Base-by-base conservation (phyloP, 2,113 vertebrate genomes). In the Pteropus alecto region DNA sequence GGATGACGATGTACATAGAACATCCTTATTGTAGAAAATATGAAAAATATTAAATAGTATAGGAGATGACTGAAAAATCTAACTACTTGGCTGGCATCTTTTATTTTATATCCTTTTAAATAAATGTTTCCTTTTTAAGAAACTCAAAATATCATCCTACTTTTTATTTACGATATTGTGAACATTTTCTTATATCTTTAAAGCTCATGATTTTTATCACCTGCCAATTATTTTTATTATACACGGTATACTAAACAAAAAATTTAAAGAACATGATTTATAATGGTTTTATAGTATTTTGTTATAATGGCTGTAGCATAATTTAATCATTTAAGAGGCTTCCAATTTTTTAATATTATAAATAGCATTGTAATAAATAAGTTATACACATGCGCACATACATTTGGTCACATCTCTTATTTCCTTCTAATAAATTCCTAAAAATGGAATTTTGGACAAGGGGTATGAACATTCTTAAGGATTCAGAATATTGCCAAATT, bases 291-390 rank as follows among this genome's bases (percentile, higher is more conserved):
- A 77, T 5, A 43, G 24, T 60, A 76, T 85, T 84, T 89, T 58
- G 48, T 74, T 84, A 74, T 58, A 88, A 88, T 8, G 26, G 51
- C 26, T 71, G 11, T 16, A 46, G 24, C 63, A 93, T 41, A 79
- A 88, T 74, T 60, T 85, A 83, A 91, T 93, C 61, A 87, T 68
- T 95, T 74, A 82, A 91, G 60, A 79, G 14, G 35, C 7, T 92
- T 79, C 76, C 14, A 71, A 38, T 60, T 95, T 82, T 77, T 93
- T 70, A 95, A 79, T 30, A 94, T 68, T 76, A 94, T 51, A 95
- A 88, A 68, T 63, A 74, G n/a, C 30, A 93, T 4, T 81, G 8
- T 60, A 82, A 88, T 92, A 15, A 74, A 16, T 87, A 85, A 91
- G 33, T 68, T 16, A 87, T 30, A 96, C 8, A 93, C 1, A 58